Conservation (phyloP, 2,797 vertebrate species). For the Leucoraja ocellata region DNA sequence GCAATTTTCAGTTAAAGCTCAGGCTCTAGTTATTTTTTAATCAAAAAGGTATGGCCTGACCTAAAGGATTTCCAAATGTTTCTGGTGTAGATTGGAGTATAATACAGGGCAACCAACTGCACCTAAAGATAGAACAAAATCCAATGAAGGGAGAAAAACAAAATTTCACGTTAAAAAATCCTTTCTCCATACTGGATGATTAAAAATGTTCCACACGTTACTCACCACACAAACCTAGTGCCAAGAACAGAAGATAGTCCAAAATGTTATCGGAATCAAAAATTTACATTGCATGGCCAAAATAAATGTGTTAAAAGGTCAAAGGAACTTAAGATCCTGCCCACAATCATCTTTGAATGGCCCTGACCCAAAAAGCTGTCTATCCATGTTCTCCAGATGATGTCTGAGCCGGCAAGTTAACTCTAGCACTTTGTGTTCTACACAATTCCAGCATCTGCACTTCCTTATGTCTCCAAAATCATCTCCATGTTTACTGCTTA, state of each 20-base stretch:
- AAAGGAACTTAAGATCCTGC: not conserved
- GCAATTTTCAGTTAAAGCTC: too few relatives aligned
- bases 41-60: too few relatives aligned
- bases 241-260: too few relatives aligned
- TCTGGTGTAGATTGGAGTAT: not conserved
- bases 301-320: not conserved
- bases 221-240: not conserved
- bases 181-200: not conserved
- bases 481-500: not conserved
- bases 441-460: too few relatives aligned
- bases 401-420: too few relatives aligned
- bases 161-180: not conserved
- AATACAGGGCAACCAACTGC: not conserved
- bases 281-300: not conserved
- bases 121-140: not conserved
- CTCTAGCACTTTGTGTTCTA: too few relatives aligned
- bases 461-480: too few relatives aligned
- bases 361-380: too few relatives aligned
- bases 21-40: too few relatives aligned
- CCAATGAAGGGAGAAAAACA: not conserved
- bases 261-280: not conserved
- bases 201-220: not conserved
- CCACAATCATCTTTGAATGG: not conserved
- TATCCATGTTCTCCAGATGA: too few relatives aligned
- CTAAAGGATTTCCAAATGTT: too few relatives aligned